phyloP scores from a whole-genome alignment of 92 coral and sea anemone genomes.

The Zoanthus solanderi region DNA sequence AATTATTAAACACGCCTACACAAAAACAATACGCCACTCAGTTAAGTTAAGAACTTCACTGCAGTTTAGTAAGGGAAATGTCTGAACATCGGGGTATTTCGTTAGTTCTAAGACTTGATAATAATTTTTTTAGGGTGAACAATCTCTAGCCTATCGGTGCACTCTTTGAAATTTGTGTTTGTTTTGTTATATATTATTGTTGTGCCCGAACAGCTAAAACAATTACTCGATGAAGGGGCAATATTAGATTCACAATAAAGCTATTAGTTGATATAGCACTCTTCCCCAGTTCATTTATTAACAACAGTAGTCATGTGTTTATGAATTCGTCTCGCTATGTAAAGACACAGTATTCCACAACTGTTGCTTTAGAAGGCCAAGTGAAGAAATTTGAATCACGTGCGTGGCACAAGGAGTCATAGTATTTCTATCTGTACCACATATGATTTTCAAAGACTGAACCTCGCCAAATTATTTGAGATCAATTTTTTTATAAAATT shows the following conservation, averaged over 20 bases:
- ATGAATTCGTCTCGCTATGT: constrained; percentile 54
- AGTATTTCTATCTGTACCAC: neutral
- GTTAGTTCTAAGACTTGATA: neutral
- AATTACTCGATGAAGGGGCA: constrained; percentile 34
- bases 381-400: neutral
- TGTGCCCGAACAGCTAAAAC: neutral
- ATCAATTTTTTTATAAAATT: neutral
- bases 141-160: constrained; percentile 5
- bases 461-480: neutral
- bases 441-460: neutral
- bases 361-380: neutral
- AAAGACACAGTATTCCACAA: constrained; percentile 27
- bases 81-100: neutral
- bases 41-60: neutral
- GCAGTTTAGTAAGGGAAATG: neutral
- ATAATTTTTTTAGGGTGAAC: neutral
- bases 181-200: constrained; percentile 16
- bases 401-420: neutral
- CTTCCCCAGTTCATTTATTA: neutral
- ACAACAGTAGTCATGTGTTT: constrained; percentile 27
- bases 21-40: neutral
- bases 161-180: constrained; percentile 15
- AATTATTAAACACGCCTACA: constrained; percentile 35
- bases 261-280: constrained; percentile 40
- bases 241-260: constrained; percentile 25